A percentile compares a stretch with the other conserved stretches of the same genome.
Conservation (phyloP, 1,140 invertebrate genomes). For the Odontomachus brunneus region DNA sequence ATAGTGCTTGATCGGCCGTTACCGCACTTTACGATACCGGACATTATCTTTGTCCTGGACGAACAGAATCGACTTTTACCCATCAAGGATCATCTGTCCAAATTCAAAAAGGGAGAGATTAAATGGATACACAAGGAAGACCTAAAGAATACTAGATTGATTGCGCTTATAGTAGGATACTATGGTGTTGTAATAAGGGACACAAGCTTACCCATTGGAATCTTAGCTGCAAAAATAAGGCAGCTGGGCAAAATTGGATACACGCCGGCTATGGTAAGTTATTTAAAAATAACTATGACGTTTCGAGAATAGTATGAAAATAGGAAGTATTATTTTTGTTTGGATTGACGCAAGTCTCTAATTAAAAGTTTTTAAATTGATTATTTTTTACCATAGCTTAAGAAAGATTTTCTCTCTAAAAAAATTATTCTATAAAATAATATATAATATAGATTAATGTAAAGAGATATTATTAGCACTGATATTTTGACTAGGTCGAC, state of each 20-base stretch:
- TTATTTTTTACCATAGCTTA: background rate
- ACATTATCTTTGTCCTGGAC: conserved; percentile 86
- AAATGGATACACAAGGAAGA: conserved; percentile 80
- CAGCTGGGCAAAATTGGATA: conserved; percentile 87
- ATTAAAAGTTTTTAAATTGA: background rate
- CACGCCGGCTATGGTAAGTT: conserved; percentile 86
- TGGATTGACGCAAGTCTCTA: background rate
- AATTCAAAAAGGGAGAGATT: conserved; percentile 79
- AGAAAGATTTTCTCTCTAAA: background rate
- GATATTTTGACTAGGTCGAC: fast-evolving
- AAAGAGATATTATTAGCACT: too few relatives aligned
- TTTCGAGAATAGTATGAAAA: too few relatives aligned
- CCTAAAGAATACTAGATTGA: conserved; percentile 82
- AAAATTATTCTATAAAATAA: background rate
- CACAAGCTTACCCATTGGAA: conserved; percentile 80
- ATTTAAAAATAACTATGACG: background rate
- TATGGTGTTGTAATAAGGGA: conserved; percentile 81
- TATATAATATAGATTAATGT: background rate
- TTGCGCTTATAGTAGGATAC: conserved; percentile 82
- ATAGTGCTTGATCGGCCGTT: conserved; percentile 85
- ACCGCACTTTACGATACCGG: conserved; percentile 86
- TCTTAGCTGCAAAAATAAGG: conserved; percentile 84
- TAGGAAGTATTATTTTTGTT: background rate
- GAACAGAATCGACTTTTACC: conserved; percentile 78
- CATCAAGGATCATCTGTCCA: conserved; percentile 74